Conservation (phyloP, 2,113 vertebrate genomes). For the Potamarius usumacintae region DNA sequence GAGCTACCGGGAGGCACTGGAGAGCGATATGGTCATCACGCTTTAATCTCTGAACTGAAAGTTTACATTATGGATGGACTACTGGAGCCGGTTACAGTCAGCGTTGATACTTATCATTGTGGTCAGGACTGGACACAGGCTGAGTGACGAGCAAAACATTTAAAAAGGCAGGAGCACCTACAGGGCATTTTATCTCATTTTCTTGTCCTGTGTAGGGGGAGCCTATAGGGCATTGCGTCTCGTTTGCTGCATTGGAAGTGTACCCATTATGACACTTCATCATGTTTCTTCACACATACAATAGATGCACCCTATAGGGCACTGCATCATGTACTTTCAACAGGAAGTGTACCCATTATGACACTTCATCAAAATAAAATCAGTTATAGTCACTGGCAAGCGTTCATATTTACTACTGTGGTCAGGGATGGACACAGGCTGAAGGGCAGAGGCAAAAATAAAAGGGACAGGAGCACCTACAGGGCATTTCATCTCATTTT, state of each 20-base stretch:
- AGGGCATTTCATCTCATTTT: too few relatives aligned
- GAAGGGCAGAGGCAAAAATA: too few relatives aligned
- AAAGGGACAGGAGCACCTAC: too few relatives aligned
- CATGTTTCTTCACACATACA: background rate
- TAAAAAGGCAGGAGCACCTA: background rate
- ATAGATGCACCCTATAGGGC: background rate
- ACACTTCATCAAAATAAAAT: too few relatives aligned
- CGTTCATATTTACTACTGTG: too few relatives aligned
- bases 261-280: background rate
- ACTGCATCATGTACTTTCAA: too few relatives aligned
- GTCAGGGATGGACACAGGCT: too few relatives aligned
- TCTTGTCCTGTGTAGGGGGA: too few relatives aligned
- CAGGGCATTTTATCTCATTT: background rate
- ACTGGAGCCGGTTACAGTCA: background rate
- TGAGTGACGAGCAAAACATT: background rate
- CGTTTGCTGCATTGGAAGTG: background rate
- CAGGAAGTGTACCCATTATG: too few relatives aligned
- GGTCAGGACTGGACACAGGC: background rate
- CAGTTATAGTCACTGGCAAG: too few relatives aligned
- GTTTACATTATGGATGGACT: slow-evolving; percentile 9
- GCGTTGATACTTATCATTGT: background rate
- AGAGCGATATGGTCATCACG: background rate
- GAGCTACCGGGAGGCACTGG: background rate
- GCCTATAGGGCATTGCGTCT: background rate
- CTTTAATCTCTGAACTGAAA: slow-evolving; percentile 5